Percentiles rank a stretch among this genome's conserved stretches.
Conservation (phyloP, 2,888 invertebrate species). For the Xanthia icteritia region DNA sequence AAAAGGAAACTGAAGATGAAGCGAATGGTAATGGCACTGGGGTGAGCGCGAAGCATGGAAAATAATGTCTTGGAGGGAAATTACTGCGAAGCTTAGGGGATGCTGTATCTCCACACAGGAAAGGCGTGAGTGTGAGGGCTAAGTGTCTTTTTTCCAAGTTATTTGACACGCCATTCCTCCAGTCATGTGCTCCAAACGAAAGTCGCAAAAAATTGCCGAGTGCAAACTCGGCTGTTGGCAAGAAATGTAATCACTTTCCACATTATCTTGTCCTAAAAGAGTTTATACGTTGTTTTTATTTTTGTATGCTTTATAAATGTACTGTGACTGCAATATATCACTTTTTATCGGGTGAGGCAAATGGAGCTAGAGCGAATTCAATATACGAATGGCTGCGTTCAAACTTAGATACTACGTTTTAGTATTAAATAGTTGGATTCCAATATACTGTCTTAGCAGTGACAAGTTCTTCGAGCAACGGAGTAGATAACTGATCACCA, state of each 20-base stretch:
- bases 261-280: slow-evolving; percentile 64
- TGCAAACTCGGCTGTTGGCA: slow-evolving; percentile 66
- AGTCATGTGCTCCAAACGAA: slow-evolving; percentile 69
- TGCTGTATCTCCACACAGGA: slow-evolving; percentile 72
- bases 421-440: slow-evolving; percentile 38
- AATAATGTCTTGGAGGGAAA: slow-evolving; percentile 83
- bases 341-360: slow-evolving; percentile 50
- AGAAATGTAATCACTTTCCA: slow-evolving; percentile 75
- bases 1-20: slow-evolving; percentile 70
- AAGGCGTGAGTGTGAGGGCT: slow-evolving; percentile 79
- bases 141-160: slow-evolving; percentile 87
- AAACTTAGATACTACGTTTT: slow-evolving; percentile 15
- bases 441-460: slow-evolving; percentile 41
- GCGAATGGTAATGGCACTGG: slow-evolving; percentile 70
- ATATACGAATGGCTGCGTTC: slow-evolving; percentile 51
- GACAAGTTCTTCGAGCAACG: slow-evolving; percentile 36
- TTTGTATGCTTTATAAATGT: slow-evolving; percentile 35
- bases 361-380: slow-evolving; percentile 45
- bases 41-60: slow-evolving; percentile 79
- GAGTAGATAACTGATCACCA: slow-evolving; percentile 48
- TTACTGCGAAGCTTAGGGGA: slow-evolving; percentile 78
- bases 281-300: slow-evolving; percentile 51
- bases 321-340: slow-evolving; percentile 54
- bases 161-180: slow-evolving; percentile 80
- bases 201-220: slow-evolving; percentile 76